phyloP scores from a whole-genome alignment of 2,113 vertebrate genomes.

The Phoxinus phoxinus region DNA sequence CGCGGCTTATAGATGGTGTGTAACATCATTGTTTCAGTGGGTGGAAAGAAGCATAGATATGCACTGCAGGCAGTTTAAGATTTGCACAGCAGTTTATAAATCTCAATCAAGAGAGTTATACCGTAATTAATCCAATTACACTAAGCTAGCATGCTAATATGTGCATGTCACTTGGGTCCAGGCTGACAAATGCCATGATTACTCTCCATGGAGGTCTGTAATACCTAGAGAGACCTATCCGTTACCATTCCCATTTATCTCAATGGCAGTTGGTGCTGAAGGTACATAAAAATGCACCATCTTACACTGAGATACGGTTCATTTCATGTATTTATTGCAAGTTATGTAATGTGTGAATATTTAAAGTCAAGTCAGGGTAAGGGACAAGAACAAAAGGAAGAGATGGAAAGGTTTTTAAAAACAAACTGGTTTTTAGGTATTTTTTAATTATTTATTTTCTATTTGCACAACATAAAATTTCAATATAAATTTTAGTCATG shows the following conservation, averaged over 20 bases:
- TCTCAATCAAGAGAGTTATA: not conserved
- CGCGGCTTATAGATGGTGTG: no score
- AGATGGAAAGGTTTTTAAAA: not conserved
- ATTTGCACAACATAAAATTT: not conserved
- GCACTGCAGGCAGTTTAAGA: not conserved
- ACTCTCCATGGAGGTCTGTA: not conserved
- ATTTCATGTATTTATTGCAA: not conserved
- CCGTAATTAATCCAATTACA: slow-evolving; percentile 30
- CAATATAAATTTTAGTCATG: no score
- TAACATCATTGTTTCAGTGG: not conserved
- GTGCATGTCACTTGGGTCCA: not conserved
- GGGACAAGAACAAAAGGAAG: not conserved
- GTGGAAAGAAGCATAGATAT: slow-evolving; percentile 10
- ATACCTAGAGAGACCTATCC: not conserved
- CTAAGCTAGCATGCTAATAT: not conserved
- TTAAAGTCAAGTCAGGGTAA: not conserved
- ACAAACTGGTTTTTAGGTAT: not conserved
- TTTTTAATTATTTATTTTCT: not conserved
- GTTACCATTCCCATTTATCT: not conserved
- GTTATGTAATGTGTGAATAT: not conserved
- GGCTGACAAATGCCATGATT: slow-evolving; percentile 12
- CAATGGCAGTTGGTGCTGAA: not conserved
- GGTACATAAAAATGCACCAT: not conserved
- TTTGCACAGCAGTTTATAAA: not conserved
- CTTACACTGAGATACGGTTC: not conserved